Evolutionary conservation across 2,113 vertebrate species (phyloP).

Genomic region (Melanocharis versteri): DNA sequence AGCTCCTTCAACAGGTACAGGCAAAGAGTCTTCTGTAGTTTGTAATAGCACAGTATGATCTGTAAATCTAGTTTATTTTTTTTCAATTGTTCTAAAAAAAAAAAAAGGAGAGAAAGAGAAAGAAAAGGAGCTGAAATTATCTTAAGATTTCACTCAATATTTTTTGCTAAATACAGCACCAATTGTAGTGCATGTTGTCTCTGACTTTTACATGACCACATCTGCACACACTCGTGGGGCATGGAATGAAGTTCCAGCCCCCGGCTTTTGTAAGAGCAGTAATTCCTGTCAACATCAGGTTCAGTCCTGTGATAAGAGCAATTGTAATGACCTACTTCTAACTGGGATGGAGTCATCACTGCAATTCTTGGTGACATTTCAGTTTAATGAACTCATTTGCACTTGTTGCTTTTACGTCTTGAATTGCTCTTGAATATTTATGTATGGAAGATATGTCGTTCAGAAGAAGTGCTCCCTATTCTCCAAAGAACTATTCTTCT

Average conservation of each 20-base stretch:
- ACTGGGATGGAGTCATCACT: neutral
- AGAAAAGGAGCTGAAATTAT: neutral
- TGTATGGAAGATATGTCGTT: neutral
- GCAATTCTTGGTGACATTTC: neutral
- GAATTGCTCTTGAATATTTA: neutral
- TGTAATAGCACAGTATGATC: neutral
- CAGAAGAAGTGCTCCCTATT: neutral
- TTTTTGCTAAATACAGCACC: neutral
- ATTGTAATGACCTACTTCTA: neutral
- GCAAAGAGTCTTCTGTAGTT: neutral
- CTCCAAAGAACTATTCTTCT: neutral
- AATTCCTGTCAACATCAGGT: neutral
- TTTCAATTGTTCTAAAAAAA: too few species aligned
- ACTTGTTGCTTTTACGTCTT: neutral
- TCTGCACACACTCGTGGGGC: neutral
- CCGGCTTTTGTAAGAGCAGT: neutral
- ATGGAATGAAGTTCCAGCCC: neutral
- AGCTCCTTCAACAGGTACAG: neutral
- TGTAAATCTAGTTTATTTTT: neutral
- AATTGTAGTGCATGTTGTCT: neutral
- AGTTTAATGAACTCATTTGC: neutral
- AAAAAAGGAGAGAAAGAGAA: neutral
- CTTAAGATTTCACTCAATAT: neutral
- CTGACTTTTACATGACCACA: neutral
- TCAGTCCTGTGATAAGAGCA: neutral